Conservation (phyloP, 2,113 vertebrate genomes). For the Serilophus lunatus region DNA sequence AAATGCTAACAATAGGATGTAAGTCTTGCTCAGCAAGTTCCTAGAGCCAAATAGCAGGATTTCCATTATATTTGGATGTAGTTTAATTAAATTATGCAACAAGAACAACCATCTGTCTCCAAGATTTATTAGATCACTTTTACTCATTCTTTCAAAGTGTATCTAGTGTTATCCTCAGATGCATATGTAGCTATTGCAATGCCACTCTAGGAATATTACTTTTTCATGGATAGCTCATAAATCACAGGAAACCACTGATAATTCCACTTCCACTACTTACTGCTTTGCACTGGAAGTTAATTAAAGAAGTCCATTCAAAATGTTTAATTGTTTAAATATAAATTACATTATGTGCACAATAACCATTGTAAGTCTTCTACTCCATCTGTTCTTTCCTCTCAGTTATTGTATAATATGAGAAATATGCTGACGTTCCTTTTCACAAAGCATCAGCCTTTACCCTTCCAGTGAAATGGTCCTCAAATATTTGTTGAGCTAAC, state of each 20-base stretch:
- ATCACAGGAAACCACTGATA: conserved; percentile 11
- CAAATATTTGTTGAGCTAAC: neutral
- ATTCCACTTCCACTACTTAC: neutral
- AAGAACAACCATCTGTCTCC: conserved; percentile 2
- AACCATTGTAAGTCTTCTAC: neutral
- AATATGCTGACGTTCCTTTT: neutral
- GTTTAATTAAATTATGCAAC: conserved; percentile 51
- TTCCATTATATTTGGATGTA: conserved; percentile 30
- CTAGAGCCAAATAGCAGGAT: neutral
- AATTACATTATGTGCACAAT: neutral
- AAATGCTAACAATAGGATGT: neutral
- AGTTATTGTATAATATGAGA: neutral
- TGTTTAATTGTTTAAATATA: conserved; percentile 12
- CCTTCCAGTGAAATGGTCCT: neutral
- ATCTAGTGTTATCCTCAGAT: neutral
- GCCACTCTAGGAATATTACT: neutral
- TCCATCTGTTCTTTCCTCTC: conserved; percentile 10
- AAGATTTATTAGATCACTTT: conserved; percentile 41
- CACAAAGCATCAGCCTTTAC: neutral
- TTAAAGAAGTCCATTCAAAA: conserved; percentile 23
- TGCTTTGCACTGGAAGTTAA: neutral
- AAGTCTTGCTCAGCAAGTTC: conserved; percentile 27
- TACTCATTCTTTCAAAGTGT: neutral
- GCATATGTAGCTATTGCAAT: neutral
- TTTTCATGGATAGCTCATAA: conserved; percentile 26